Evolutionary conservation across 2,797 vertebrate genomes (phyloP).

Genomic region (Peromyscus nudipes): DNA sequence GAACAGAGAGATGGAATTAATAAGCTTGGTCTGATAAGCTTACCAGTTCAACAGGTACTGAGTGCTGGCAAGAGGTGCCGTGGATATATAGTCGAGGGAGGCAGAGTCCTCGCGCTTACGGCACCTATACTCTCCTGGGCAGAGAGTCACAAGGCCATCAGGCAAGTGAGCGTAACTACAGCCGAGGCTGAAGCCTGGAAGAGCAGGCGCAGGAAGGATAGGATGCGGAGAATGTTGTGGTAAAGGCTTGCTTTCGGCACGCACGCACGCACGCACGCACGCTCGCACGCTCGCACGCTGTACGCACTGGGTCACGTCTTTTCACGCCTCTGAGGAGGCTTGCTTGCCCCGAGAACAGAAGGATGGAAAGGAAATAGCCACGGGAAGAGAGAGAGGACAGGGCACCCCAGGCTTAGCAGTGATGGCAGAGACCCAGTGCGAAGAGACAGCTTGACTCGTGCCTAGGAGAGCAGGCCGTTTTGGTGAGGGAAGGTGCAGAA

Average conservation of each 20-base stretch:
- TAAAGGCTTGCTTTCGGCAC: background rate
- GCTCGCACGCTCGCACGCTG: too few species aligned
- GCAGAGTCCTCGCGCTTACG: background rate
- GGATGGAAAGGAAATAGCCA: background rate
- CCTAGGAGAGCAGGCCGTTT: background rate
- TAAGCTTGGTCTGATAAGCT: background rate
- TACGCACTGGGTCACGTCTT: background rate
- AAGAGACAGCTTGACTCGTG: background rate
- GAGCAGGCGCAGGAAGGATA: background rate
- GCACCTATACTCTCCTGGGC: background rate
- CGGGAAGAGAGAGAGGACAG: background rate
- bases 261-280: too few species aligned
- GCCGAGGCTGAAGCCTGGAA: background rate
- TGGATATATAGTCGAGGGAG: rapidly evolving
- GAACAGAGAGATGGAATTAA: background rate
- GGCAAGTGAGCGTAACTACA: background rate
- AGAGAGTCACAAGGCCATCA: background rate
- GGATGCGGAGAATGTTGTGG: background rate
- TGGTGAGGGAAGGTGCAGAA: background rate
- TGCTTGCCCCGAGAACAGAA: background rate
- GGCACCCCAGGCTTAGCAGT: background rate
- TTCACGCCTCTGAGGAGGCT: background rate
- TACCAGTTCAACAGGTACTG: background rate
- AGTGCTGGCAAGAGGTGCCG: background rate
- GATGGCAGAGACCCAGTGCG: background rate